phyloP scores from a whole-genome alignment of 2,888 invertebrate genomes.

The Sinelater perroti region DNA sequence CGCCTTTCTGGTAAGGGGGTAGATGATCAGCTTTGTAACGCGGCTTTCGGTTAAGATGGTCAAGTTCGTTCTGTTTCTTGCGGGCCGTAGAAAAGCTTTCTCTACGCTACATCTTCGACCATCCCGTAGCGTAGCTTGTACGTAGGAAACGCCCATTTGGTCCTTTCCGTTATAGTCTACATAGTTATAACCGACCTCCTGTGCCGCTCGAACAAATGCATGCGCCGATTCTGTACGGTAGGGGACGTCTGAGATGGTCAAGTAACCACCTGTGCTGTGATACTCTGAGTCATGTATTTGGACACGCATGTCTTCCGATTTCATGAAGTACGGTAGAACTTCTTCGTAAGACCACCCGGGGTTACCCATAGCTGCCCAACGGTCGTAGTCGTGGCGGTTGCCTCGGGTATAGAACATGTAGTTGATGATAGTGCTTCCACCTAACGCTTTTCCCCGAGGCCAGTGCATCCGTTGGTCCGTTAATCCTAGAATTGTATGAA shows the following conservation, averaged over 20 bases:
- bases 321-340: slow-evolving; percentile 60
- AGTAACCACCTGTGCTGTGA: slow-evolving; percentile 58
- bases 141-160: slow-evolving; percentile 68
- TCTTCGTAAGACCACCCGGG: slow-evolving; percentile 64
- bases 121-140: slow-evolving; percentile 68
- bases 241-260: slow-evolving; percentile 58
- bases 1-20: slow-evolving; percentile 68
- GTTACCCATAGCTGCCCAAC: slow-evolving; percentile 58
- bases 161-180: slow-evolving; percentile 75
- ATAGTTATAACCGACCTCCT: slow-evolving; percentile 71
- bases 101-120: slow-evolving; percentile 74
- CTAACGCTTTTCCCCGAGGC: slow-evolving; percentile 63
- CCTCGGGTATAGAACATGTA: slow-evolving; percentile 65
- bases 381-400: slow-evolving; percentile 74
- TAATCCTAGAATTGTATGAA: slow-evolving; percentile 50
- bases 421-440: slow-evolving; percentile 62
- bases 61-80: slow-evolving; percentile 70
- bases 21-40: slow-evolving; percentile 74
- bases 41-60: slow-evolving; percentile 70
- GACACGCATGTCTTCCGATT: slow-evolving; percentile 56
- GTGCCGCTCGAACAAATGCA: slow-evolving; percentile 70
- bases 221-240: slow-evolving; percentile 61
- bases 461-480: slow-evolving; percentile 58
- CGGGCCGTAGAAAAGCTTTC: slow-evolving; percentile 70
- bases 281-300: slow-evolving; percentile 54